Evolutionary conservation across 2,797 vertebrate genomes (phyloP), one percentile per base, ranked within the genome.

Genomic region (Salmo trutta): DNA sequence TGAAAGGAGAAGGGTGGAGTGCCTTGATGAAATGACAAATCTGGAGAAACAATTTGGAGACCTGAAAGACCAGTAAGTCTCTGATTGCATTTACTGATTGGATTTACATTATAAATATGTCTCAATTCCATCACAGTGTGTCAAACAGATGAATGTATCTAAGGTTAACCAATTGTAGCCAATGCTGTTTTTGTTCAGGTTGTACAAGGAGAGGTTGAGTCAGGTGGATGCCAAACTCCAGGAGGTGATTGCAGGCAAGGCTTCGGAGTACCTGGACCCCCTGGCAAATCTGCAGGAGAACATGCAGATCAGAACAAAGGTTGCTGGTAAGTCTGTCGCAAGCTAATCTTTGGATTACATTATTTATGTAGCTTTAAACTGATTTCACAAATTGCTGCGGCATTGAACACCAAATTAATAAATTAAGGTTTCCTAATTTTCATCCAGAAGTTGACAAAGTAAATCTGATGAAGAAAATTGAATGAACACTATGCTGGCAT

Each of bases 31-130:
- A 90, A 97, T 97, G 96, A 96, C 95, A 17, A 96, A 95, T 88
- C 94, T 97, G 82, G 96, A 97, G 91, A 96, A 96, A 88, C 96
- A 97, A 84, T 97, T 97, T 91, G 96, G 95, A 53, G 96, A 97
- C 76, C 94, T 97, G 78, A 97, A 96, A 92, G 96, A 97, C 92
- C 96, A 97, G 96, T 96, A 92, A 93, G 95, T 95, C 68, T 12
- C 8, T 54, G 53, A 6, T 7, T 47, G 41, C 41, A 47, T 24
- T 51, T 59, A 70, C 29, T 47, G 41, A 51, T 33, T 21, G 21
- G 10, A 24, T 24, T 64, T 62, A 62, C 21, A 10, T 62, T 64
- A 24, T 47, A 47, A 0, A 47, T 47, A 47, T 47, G 41, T 47
- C 41, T 47, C 41, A 47, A 47, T 47, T 47, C 41, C 10, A 47